These are phyloP conservation scores for Anodontia alba DNA, from an alignment of 2,888 invertebrate species.

Conservation along the genomic window DNA sequence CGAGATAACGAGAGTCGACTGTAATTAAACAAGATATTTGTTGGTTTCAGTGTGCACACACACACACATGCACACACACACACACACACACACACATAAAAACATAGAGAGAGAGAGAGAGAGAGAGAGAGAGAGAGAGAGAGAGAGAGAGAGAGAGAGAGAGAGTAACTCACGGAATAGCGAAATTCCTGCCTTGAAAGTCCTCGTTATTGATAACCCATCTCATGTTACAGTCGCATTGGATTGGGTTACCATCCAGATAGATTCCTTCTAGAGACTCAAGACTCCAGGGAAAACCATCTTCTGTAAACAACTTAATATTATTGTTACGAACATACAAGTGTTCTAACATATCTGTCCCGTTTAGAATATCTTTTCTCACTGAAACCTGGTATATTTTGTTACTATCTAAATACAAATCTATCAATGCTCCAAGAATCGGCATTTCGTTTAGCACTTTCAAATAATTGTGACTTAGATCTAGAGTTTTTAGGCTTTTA, in stretches of 20 bases:
- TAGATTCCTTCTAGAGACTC: conserved; percentile 34
- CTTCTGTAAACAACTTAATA: conserved; percentile 28
- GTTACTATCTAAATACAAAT: conserved; percentile 47
- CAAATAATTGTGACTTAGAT: conserved; percentile 53
- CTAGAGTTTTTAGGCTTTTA: conserved; percentile 27
- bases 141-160: no score
- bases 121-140: no score
- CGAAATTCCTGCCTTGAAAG: neutral
- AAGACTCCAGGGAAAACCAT: conserved; percentile 46
- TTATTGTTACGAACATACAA: conserved; percentile 51
- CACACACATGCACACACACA: no score
- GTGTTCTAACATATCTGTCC: conserved; percentile 30
- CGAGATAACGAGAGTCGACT: no score
- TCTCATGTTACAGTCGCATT: conserved; percentile 55
- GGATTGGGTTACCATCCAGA: conserved; percentile 34
- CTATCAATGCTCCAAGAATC: conserved; percentile 41
- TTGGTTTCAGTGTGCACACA: no score
- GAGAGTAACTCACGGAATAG: neutral
- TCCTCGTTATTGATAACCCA: conserved; percentile 29
- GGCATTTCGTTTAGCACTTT: conserved; percentile 38
- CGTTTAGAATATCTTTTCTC: conserved; percentile 11
- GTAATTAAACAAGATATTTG: no score
- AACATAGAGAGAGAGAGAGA: no score
- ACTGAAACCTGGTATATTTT: conserved; percentile 32
- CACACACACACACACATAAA: no score